Base-by-base conservation (phyloP, 2,113 vertebrate species). In the Cinclus mexicanus region DNA sequence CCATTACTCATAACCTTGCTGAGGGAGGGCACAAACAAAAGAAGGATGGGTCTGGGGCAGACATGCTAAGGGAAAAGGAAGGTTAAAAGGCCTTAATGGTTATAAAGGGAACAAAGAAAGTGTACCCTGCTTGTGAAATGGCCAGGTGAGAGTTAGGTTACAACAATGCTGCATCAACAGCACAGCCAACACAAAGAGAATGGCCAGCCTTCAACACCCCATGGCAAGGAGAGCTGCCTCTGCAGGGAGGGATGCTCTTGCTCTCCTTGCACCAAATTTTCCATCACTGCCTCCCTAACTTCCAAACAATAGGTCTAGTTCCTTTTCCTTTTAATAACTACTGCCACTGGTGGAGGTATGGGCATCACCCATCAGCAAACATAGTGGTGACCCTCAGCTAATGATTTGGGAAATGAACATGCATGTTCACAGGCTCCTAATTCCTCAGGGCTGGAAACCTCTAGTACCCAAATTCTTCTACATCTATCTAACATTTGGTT, bases 131-230 rank as follows among this genome's bases (percentile, higher is more conserved):
- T 47, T 57, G 33, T 69, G 55, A 85, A 70, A 83, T 3, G 20
- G 59, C 78, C 55, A 59, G 42, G 46, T 57, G 35, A 84, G 46
- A 16, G 17, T 47, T n/a, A n/a, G 35, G 29, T 39, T 77, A 47
- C 22, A 47, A 37, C 1, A 4, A 5, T 3, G 14, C 12, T 31
- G 61, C 50, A 70, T 39, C 1, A 2, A 20, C 18, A 31, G 21
- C 50, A 50, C 0, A 3, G 39, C 33, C 64, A 47, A 3, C 44
- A 9, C 11, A 13, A 20, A 42, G 31, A 55, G 10, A 4, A 31
- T 14, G 5, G 16, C 46, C 71, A 83, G 46, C 14, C 26, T 46
- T 50, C 42, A 46, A 23, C 0, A 0, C 9, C 41, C 28, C n/a
- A 2, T 1, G 39, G 47, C 47, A 78, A 63, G 68, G 24, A 77